Conservation (phyloP, 2,888 invertebrate genomes). For the Anaspis maculata region DNA sequence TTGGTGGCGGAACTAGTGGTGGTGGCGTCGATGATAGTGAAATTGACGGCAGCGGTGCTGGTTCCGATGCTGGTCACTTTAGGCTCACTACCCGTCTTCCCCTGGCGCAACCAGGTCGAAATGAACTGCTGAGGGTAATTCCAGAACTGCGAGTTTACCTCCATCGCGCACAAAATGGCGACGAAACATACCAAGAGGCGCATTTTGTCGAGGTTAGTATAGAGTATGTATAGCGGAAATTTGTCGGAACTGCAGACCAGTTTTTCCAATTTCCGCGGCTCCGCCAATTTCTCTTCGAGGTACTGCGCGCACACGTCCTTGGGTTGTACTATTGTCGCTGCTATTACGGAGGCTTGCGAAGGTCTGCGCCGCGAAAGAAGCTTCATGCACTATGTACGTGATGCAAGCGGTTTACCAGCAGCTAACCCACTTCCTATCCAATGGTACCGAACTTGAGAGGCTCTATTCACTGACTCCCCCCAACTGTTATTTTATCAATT, state of each 20-base stretch:
- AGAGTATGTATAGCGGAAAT: too few relatives aligned
- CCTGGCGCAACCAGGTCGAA: slow-evolving; percentile 33
- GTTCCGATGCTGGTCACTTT: slow-evolving; percentile 14
- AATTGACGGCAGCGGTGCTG: slow-evolving; percentile 6
- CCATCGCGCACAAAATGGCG: slow-evolving; percentile 27
- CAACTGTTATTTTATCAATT: slow-evolving; percentile 8
- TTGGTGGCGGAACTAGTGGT: slow-evolving; percentile 5
- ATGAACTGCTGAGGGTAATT: slow-evolving; percentile 32
- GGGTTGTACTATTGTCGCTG: slow-evolving; percentile 23
- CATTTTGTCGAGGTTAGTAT: too few relatives aligned
- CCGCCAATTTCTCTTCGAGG: slow-evolving; percentile 15
- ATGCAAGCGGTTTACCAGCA: slow-evolving; percentile 31
- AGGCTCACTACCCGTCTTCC: slow-evolving; percentile 25
- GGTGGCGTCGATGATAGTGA: neutral
- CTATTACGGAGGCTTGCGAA: slow-evolving; percentile 35
- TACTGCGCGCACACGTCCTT: slow-evolving; percentile 28
- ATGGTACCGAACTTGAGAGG: slow-evolving; percentile 36
- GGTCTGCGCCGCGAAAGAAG: slow-evolving; percentile 36
- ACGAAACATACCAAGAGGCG: slow-evolving; percentile 25
- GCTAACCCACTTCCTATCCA: slow-evolving; percentile 42
- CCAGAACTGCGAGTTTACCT: slow-evolving; percentile 34
- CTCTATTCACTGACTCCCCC: slow-evolving; percentile 12
- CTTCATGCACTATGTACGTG: slow-evolving; percentile 35
- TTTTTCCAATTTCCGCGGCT: slow-evolving; percentile 21
- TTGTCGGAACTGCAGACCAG: slow-evolving; percentile 20